Evolutionary conservation across 1,140 invertebrate species (phyloP), one percentile per base, ranked within the genome.

Genomic region (Bombus huntii): DNA sequence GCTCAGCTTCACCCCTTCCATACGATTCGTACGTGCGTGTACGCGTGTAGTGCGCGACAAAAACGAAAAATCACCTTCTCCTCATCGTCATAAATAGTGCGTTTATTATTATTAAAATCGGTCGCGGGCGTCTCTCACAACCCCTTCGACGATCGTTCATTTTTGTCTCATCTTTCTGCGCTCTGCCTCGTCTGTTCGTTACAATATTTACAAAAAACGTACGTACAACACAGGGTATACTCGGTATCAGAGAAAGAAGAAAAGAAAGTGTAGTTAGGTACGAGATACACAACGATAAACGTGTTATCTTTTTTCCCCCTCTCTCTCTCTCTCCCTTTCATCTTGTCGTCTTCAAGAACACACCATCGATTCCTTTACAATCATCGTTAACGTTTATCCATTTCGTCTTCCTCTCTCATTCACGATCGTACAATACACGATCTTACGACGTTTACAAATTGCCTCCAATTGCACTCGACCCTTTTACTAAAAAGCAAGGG

Each of bases 141-240:
- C 88, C 91, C 87, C 83, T 79, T 83, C 79, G 88, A 88, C 89
- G 83, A 88, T 87, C 87, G 87, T 88, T 91, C 34, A 87, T 88
- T 73, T 81, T 66, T 18, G 3, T 9, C 6, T 18, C 31, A 3
- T 89, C 83, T 89, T 12, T 42, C 31, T 31, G 28, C 75, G 31
- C 9, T 62, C 10, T 39, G 28, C 4, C 59, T 65, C 28, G 44
- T 75, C 59, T 65, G 74, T 92, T 94, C 92, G 88, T 94, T 93
- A 93, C 92, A 94, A 93, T 94, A 94, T 94, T 93, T 94, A 94
- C 93, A 94, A 86, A 93, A 83, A 92, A 86, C 87, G 89, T 93
- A 93, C 92, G 87, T 93, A 93, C 92, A 94, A 93, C 91, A 91
- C 91, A 93, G 82, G 89, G 31, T 83, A 91, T 70, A 70, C 28